These are phyloP conservation scores for Drosophila sordidula DNA, from an alignment of 2,888 invertebrate species.

Conservation along the genomic window DNA sequence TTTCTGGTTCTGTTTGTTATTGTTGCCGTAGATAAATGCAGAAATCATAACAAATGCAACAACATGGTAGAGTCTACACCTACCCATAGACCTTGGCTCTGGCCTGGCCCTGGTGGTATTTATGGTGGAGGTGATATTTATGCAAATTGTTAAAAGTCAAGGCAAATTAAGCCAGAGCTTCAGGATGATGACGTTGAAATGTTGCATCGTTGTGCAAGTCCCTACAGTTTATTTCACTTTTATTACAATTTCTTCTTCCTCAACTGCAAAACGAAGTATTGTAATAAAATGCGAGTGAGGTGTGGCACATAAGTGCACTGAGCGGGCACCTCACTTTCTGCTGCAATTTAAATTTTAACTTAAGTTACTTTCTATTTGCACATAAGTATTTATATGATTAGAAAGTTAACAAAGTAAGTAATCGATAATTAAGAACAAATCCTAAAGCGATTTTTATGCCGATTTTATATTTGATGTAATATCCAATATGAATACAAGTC, in stretches of 20 bases:
- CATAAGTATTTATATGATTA: not conserved
- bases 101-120: constrained; percentile 37
- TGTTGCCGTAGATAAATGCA: constrained; percentile 58
- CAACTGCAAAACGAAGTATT: constrained; percentile 25
- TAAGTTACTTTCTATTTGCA: not conserved
- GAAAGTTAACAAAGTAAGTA: no score
- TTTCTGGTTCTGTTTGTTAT: constrained; percentile 63
- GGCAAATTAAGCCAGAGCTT: constrained; percentile 78
- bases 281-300: constrained; percentile 30
- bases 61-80: constrained; percentile 25
- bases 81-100: constrained; percentile 16
- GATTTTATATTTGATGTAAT: no score
- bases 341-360: not conserved
- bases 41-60: constrained; percentile 66
- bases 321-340: not conserved
- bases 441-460: no score
- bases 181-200: constrained; percentile 73
- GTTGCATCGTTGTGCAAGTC: constrained; percentile 37
- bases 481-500: no score
- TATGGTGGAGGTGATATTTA: constrained; percentile 70
- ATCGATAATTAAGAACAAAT: no score
- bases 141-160: constrained; percentile 81
- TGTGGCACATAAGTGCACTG: constrained; percentile 33
- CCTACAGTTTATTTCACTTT: constrained; percentile 35
- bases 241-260: constrained; percentile 18